Base-by-base conservation (phyloP, 2,888 invertebrate species). In the Anticlea derivata region DNA sequence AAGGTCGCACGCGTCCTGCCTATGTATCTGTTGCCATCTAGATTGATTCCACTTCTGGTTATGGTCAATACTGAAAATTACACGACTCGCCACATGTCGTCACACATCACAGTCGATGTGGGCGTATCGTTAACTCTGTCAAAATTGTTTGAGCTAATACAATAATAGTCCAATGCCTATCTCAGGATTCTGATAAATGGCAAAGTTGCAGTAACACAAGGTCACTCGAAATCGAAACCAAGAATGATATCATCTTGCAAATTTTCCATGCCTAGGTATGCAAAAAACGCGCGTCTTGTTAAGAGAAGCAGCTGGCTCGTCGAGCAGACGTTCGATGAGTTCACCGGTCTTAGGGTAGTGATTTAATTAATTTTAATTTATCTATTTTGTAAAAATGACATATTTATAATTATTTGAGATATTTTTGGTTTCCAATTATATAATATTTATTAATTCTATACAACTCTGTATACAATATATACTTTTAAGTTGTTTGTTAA, bases 1-100 rank as follows among this genome's bases (percentile, higher is more conserved):
- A 70, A 68, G 70, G 66, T 58, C 62, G 39, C 40, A 17, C 43
- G 13, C 30, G n/a, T 38, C 44, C 52, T 63, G 37, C 44, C 52
- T 63, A 58, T 60, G 62, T 50, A 23, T 39, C 52, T 40, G 43
- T 44, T 46, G 37, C 35, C 45, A 47, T 7, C 10, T 12, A 59
- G 40, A 47, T 7, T 44, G 50, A 58, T 61, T 61, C 35, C 33
- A 22, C 37, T 40, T 29, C 11, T 17, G 17, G 17, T 17, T 2
- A 2, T 48, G 24, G 44, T 62, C 64, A 61, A 61, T 60, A 46
- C 40, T 61, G 63, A 64, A 59, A 54, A 50, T 60, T 34, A 24
- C 46, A 51, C 52, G 58, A 51, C 55, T 43, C 55, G 29, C 53
- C 55, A n/a, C n/a, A n/a, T n/a, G n/a, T n/a, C n/a, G n/a, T 53